Conservation (phyloP, 2,113 vertebrate genomes). For the Corythaixoides concolor region DNA sequence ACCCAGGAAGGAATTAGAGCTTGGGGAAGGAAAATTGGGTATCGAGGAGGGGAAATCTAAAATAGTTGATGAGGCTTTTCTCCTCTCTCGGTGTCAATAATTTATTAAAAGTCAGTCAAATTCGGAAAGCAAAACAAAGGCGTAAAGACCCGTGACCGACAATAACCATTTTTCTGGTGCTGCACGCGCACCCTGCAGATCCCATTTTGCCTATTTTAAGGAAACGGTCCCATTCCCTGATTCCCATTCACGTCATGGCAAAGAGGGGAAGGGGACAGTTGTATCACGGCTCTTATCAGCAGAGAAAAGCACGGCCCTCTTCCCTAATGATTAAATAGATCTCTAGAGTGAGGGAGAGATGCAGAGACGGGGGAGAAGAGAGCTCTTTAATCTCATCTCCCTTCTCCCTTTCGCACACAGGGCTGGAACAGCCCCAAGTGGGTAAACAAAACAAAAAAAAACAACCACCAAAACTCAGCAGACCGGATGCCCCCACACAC, state of each 20-base stretch:
- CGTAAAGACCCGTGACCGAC: background rate
- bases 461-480: background rate
- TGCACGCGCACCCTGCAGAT: background rate
- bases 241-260: background rate
- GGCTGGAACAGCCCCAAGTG: background rate
- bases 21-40: background rate
- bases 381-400: background rate
- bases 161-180: background rate
- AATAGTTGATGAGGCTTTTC: background rate
- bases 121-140: background rate
- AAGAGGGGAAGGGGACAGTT: background rate
- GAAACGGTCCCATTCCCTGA: background rate
- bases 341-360: background rate
- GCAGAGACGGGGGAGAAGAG: background rate
- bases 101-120: background rate
- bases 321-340: background rate
- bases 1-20: background rate
- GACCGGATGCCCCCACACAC: conserved; percentile 23
- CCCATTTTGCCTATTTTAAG: background rate
- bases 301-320: background rate
- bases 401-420: background rate
- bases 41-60: background rate
- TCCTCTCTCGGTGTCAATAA: background rate
- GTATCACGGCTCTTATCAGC: background rate
- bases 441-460: conserved; percentile 49